These are phyloP conservation scores for Hippoglossus stenolepis DNA, from an alignment of 2,113 vertebrate genomes.

Conservation along the genomic window DNA sequence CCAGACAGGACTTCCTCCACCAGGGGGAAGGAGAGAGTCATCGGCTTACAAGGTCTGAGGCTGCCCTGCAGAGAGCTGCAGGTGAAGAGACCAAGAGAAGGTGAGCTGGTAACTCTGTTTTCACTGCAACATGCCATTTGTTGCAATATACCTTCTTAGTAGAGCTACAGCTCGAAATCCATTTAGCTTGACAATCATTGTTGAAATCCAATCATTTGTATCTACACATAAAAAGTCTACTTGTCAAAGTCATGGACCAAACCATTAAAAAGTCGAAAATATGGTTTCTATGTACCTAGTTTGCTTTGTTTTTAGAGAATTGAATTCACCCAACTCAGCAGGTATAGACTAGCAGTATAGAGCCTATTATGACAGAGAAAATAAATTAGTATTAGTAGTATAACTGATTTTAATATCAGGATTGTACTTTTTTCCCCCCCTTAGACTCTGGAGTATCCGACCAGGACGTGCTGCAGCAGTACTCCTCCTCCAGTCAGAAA, in stretches of 20 bases:
- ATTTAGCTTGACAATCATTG: too few species aligned
- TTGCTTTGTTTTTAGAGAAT: neutral
- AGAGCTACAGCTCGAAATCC: neutral
- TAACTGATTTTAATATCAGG: neutral
- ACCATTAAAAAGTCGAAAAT: neutral
- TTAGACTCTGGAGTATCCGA: conserved; percentile 84
- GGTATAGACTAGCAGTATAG: neutral
- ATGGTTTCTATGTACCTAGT: neutral
- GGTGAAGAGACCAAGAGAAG: conserved; percentile 87
- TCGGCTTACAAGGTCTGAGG: conserved; percentile 78
- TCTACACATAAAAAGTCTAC: too few species aligned
- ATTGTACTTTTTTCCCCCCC: neutral
- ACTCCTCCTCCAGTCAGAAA: conserved; percentile 84
- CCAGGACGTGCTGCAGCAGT: conserved; percentile 90
- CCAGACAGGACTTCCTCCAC: conserved; percentile 78
- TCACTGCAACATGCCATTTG: neutral
- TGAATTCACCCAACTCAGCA: neutral
- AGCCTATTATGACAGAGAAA: neutral
- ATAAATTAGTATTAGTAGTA: too few species aligned
- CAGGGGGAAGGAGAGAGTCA: conserved; percentile 82
- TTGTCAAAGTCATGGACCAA: too few species aligned
- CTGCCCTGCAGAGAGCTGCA: conserved; percentile 80
- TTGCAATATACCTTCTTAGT: neutral
- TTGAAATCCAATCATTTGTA: neutral
- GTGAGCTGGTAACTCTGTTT: conserved; percentile 63